Evolutionary conservation across 2,888 invertebrate genomes (phyloP).

Genomic region (Eueremaeus valkanovi): DNA sequence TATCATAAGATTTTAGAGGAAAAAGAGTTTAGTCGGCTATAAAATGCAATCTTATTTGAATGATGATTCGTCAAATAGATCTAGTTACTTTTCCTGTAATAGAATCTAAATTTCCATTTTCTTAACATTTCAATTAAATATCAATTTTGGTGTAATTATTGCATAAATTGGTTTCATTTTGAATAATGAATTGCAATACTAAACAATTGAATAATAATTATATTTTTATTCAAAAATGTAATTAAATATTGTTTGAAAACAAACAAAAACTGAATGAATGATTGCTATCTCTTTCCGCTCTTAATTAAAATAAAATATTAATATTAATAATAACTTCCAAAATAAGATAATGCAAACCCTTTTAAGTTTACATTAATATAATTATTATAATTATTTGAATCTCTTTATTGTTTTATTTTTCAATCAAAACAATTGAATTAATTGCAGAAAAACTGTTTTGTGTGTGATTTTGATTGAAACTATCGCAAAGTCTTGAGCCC

Average conservation of each 20-base stretch:
- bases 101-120: no score
- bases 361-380: no score
- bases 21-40: no score
- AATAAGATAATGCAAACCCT: no score
- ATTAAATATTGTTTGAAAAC: background rate
- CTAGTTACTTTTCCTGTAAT: background rate
- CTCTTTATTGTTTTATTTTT: no score
- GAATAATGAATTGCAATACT: no score
- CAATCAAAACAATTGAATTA: background rate
- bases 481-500: slow-evolving; percentile 1
- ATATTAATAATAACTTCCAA: no score
- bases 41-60: background rate
- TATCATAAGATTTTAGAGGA: background rate
- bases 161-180: no score
- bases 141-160: no score
- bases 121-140: no score
- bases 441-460: background rate
- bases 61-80: background rate
- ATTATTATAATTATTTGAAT: background rate
- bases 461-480: no score
- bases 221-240: background rate
- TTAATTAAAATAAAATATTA: background rate
- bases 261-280: background rate
- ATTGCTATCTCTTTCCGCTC: background rate
- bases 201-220: no score